Evolutionary conservation across 2,113 vertebrate species (phyloP).

Genomic region (Corythornis vintsioides): DNA sequence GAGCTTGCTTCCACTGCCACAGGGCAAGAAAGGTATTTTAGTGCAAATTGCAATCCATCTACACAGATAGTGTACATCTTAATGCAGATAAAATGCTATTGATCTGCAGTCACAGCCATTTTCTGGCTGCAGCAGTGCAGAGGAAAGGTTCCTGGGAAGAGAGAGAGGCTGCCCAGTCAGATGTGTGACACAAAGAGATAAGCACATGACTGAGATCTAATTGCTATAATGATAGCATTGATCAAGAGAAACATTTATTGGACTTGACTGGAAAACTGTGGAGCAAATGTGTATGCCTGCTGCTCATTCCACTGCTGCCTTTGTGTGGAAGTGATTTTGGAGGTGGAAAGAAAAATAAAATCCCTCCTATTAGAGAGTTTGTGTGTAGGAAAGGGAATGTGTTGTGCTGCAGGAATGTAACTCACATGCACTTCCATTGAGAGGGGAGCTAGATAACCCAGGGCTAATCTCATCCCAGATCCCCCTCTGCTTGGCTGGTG

Average conservation of each 20-base stretch:
- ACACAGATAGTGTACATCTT: neutral
- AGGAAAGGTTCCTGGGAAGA: neutral
- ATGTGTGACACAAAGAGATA: neutral
- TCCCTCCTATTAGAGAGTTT: neutral
- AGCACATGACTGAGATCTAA: neutral
- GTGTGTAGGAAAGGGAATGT: neutral
- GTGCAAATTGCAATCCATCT: constrained; percentile 37
- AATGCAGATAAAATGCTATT: constrained; percentile 1
- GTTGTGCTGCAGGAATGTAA: neutral
- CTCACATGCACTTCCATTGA: neutral
- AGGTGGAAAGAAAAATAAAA: neutral
- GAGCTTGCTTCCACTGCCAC: neutral
- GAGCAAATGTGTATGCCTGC: neutral
- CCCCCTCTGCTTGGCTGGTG: neutral
- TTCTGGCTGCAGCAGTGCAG: neutral
- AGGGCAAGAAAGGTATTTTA: constrained; percentile 23
- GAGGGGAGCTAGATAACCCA: neutral
- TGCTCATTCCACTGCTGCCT: neutral
- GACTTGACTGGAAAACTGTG: neutral
- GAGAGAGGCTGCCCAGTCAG: neutral
- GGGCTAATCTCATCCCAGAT: neutral
- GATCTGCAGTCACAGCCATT: constrained; percentile 21
- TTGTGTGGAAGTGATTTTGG: neutral
- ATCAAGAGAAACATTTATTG: constrained; percentile 5
- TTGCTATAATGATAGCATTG: neutral